Percentiles rank a stretch among this genome's conserved stretches.
phyloP scores from a whole-genome alignment of 1,140 invertebrate genomes.

The Ridgeia piscesae region DNA sequence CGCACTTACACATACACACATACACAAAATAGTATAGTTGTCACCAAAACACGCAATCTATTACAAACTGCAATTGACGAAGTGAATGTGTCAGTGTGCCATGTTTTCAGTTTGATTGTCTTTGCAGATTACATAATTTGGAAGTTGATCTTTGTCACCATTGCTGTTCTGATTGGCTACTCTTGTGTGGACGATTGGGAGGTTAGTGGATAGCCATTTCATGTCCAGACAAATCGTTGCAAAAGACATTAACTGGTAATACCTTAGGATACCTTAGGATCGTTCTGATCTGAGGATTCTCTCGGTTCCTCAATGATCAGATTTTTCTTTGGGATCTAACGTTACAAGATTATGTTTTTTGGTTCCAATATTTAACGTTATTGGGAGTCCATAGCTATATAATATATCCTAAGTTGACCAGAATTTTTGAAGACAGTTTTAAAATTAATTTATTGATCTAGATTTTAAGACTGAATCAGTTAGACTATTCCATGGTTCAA shows the following conservation, averaged over 20 bases:
- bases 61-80: neutral
- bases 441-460: too few relatives aligned
- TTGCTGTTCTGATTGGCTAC: neutral
- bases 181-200: neutral
- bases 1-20: too few relatives aligned
- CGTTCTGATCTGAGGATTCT: neutral
- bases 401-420: too few relatives aligned
- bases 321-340: too few relatives aligned
- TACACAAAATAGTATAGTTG: neutral
- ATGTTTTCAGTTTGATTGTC: neutral
- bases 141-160: neutral
- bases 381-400: too few relatives aligned
- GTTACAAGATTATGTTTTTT: too few relatives aligned
- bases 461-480: too few relatives aligned
- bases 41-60: neutral
- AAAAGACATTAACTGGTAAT: neutral
- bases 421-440: too few relatives aligned
- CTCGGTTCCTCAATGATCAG: too few relatives aligned
- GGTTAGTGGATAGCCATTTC: neutral
- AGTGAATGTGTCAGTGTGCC: neutral
- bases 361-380: too few relatives aligned
- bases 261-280: neutral
- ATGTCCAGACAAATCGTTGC: neutral
- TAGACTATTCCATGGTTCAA: too few relatives aligned
- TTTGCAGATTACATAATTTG: conserved; percentile 1